A percentile compares a stretch with the other conserved stretches of the same genome.
These are phyloP conservation scores for Poeciliopsis gracilis DNA, from an alignment of 2,797 vertebrate genomes.

Conservation along the genomic window DNA sequence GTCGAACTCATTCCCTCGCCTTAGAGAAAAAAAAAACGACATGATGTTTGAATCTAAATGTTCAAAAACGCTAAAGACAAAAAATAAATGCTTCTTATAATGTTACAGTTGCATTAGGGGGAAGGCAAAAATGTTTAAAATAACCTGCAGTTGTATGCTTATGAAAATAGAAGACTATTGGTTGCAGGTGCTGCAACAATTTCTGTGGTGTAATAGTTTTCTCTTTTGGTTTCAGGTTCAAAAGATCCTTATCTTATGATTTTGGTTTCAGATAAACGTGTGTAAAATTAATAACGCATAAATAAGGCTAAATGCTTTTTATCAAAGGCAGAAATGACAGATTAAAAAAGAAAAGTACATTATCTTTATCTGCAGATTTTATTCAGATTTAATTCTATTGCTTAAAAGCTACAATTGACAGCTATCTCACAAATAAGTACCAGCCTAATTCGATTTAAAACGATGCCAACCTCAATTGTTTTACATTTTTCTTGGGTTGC, in stretches of 20 bases:
- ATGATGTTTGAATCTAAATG: constrained; percentile 12
- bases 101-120: neutral
- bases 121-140: neutral
- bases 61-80: neutral
- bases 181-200: neutral
- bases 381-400: neutral
- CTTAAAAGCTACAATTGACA: neutral
- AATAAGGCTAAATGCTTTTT: neutral
- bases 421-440: neutral
- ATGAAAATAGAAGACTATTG: neutral
- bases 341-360: too few relatives aligned
- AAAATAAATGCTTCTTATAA: neutral
- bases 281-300: neutral
- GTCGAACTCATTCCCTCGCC: constrained; percentile 24
- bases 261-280: neutral
- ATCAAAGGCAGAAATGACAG: neutral
- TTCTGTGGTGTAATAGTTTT: neutral
- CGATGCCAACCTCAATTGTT: neutral
- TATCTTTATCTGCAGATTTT: neutral
- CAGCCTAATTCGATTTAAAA: neutral
- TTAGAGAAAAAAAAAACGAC: constrained; percentile 7
- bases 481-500: neutral
- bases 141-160: neutral
- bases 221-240: neutral
- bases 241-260: neutral